Conservation (phyloP, 2,888 invertebrate genomes). For the Oscheius myriophilus region DNA sequence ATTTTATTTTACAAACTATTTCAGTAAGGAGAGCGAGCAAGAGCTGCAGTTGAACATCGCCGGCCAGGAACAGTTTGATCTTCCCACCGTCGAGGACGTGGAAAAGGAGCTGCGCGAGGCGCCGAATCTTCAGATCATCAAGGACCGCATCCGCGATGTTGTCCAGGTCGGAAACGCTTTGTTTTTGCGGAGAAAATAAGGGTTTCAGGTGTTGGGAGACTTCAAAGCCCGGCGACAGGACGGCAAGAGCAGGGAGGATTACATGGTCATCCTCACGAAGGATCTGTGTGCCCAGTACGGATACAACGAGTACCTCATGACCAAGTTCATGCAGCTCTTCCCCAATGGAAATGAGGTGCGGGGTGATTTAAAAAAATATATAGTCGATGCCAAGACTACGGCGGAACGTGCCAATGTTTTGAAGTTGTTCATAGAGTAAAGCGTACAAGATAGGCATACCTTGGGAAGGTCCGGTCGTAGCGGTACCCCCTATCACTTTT, state of each 20-base stretch:
- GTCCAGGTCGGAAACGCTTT: conserved; percentile 59
- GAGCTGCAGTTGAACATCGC: conserved; percentile 65
- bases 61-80: conserved; percentile 47
- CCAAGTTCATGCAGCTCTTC: conserved; percentile 88
- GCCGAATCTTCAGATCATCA: conserved; percentile 59
- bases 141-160: conserved; percentile 64
- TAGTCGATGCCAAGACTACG: too few species aligned
- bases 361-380: conserved; percentile 55
- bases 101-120: conserved; percentile 58
- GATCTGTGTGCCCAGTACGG: conserved; percentile 94
- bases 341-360: conserved; percentile 73
- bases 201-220: conserved; percentile 56
- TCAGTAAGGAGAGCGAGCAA: conserved; percentile 59
- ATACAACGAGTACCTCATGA: conserved; percentile 95
- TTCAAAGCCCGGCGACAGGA: conserved; percentile 61
- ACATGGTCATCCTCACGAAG: conserved; percentile 70
- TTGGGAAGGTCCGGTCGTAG: too few species aligned
- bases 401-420: too few species aligned
- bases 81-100: conserved; percentile 64
- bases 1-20: not conserved
- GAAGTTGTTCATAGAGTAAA: too few species aligned
- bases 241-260: conserved; percentile 54
- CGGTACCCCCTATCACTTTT: too few species aligned
- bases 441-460: too few species aligned
- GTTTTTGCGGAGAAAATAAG: too few species aligned